Conservation (phyloP, 2,888 invertebrate genomes). For the Coronaproctus castanopsis region DNA sequence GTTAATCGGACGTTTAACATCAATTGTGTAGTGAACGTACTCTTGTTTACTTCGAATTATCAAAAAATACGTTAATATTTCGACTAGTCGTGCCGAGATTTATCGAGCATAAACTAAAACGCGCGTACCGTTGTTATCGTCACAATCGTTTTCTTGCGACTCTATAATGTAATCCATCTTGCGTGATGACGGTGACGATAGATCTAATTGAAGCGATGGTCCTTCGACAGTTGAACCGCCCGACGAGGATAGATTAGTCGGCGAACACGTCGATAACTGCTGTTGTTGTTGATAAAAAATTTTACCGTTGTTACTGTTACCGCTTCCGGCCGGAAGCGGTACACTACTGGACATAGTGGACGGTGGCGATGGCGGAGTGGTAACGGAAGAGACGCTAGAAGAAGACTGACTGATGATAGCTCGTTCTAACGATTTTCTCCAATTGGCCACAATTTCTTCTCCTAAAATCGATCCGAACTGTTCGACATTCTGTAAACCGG, state of each 20-base stretch:
- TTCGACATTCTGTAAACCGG: conserved; percentile 43
- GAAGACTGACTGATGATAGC: conserved; percentile 23
- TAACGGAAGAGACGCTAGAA: conserved; percentile 14
- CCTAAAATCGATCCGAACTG: conserved; percentile 54
- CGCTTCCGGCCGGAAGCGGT: conserved; percentile 7
- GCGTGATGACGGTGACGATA: not conserved
- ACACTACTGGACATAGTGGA: conserved; percentile 14
- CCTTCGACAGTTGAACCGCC: conserved; percentile 14
- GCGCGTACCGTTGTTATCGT: not conserved
- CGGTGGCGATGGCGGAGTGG: conserved; percentile 11
- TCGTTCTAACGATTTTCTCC: conserved; percentile 48
- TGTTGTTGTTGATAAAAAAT: conserved; percentile 12
- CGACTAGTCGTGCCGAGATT: no score
- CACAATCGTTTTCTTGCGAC: not conserved
- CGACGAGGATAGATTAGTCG: conserved; percentile 28
- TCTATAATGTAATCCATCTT: not conserved
- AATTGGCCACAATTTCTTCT: conserved; percentile 61
- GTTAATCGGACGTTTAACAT: no score
- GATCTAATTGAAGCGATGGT: not conserved
- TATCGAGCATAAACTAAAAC: no score
- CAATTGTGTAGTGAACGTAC: no score
- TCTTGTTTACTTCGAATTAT: no score
- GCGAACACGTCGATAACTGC: conserved; percentile 27
- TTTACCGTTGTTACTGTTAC: conserved; percentile 12
- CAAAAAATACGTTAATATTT: no score